Conservation (phyloP, 1,140 invertebrate species). For the Trinorchestia longiramus region DNA sequence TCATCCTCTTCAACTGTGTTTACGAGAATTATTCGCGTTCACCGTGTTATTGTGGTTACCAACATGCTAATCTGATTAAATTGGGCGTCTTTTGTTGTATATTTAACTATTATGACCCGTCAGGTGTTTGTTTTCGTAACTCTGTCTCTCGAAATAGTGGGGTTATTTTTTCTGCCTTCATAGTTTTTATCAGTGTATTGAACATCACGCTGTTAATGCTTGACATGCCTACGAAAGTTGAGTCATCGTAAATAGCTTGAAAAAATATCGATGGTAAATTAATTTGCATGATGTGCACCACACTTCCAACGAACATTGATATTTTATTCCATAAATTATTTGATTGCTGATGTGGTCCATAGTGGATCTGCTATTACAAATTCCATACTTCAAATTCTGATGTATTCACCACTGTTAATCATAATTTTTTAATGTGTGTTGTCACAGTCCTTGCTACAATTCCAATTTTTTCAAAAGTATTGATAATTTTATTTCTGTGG, state of each 20-base stretch:
- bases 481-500: too few relatives aligned
- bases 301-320: background rate
- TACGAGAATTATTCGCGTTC: background rate
- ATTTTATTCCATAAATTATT: background rate
- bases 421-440: too few relatives aligned
- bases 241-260: background rate
- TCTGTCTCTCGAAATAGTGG: background rate
- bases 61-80: background rate
- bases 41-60: background rate
- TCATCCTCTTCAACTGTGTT: background rate
- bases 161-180: background rate
- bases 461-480: too few relatives aligned
- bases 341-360: background rate
- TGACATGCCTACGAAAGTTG: background rate
- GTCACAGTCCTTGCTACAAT: too few relatives aligned
- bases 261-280: background rate
- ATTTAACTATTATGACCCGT: background rate
- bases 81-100: background rate
- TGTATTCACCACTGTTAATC: too few relatives aligned
- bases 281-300: background rate
- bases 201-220: background rate
- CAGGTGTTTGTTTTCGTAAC: background rate
- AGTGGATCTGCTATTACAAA: background rate
- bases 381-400: background rate
- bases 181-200: background rate